Percentiles rank a stretch among this genome's conserved stretches.
phyloP scores from a whole-genome alignment of 2,113 vertebrate genomes.

The Albula glossodonta region DNA sequence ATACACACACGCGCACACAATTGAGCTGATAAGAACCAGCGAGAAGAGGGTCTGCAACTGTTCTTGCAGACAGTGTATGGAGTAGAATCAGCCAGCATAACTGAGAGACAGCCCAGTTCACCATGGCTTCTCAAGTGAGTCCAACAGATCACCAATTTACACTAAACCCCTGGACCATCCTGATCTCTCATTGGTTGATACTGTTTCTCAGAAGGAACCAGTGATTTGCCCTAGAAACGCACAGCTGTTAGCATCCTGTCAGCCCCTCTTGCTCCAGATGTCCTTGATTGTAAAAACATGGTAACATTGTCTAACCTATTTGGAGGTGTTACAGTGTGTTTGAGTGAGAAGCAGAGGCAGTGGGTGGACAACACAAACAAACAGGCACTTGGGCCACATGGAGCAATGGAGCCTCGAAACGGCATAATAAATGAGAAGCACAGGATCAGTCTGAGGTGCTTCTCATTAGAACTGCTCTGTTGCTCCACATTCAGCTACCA shows the following conservation, averaged over 20 bases:
- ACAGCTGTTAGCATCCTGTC: constrained; percentile 46
- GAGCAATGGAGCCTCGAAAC: constrained; percentile 44
- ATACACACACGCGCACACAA: not conserved
- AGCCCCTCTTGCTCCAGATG: constrained; percentile 24
- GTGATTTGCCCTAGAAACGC: constrained; percentile 45
- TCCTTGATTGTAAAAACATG: constrained; percentile 37
- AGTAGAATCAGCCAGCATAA: not conserved
- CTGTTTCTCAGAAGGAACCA: constrained; percentile 32
- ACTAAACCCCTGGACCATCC: constrained; percentile 20
- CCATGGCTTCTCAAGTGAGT: not conserved
- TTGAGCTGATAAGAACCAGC: not conserved
- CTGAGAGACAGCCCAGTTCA: not conserved
- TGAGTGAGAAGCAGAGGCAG: not conserved
- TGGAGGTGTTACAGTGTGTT: not conserved
- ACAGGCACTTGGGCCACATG: constrained; percentile 53
- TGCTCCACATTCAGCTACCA: not conserved
- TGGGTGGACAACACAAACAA: constrained; percentile 9
- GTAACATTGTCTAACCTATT: constrained; percentile 52
- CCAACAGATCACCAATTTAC: not conserved
- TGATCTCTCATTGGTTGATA: constrained; percentile 37
- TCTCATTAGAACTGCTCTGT: constrained; percentile 46
- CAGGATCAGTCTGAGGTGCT: not conserved
- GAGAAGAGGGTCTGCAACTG: not conserved
- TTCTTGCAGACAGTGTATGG: not conserved
- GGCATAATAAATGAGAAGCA: not conserved